Conservation (phyloP, 2,888 invertebrate genomes). For the Neuroscelio doddi region DNA sequence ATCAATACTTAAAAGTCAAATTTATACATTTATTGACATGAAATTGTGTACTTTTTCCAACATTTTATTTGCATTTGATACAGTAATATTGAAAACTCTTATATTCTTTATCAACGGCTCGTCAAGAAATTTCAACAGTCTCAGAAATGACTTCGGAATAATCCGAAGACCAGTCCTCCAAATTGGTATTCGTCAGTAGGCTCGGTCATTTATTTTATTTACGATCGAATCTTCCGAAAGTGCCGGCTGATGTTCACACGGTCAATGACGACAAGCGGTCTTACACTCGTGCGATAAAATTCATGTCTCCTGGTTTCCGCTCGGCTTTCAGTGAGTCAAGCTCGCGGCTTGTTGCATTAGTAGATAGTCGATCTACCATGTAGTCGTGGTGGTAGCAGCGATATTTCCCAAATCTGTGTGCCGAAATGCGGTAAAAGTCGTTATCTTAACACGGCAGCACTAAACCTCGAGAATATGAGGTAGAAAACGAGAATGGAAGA, state of each 20-base stretch:
- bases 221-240: constrained; percentile 5
- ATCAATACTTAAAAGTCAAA: too few relatives aligned
- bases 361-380: constrained; percentile 35
- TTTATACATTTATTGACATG: too few relatives aligned
- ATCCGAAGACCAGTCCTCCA: not conserved
- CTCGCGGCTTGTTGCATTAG: constrained; percentile 55
- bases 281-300: constrained; percentile 32
- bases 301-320: constrained; percentile 47
- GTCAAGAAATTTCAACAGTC: not conserved
- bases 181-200: constrained; percentile 2
- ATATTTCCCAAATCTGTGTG: constrained; percentile 52
- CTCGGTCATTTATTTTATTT: constrained; percentile 4
- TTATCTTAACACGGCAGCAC: constrained; percentile 61
- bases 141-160: not conserved
- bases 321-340: constrained; percentile 44
- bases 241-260: constrained; percentile 10
- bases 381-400: constrained; percentile 10
- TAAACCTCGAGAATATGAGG: constrained; percentile 18
- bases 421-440: constrained; percentile 56
- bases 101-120: not conserved
- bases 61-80: not conserved
- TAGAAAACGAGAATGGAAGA: constrained; percentile 18
- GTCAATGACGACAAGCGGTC: constrained; percentile 8
- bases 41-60: too few relatives aligned
- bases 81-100: not conserved